phyloP scores from a whole-genome alignment of 2,797 vertebrate species.

The Allochrocebus solatus region DNA sequence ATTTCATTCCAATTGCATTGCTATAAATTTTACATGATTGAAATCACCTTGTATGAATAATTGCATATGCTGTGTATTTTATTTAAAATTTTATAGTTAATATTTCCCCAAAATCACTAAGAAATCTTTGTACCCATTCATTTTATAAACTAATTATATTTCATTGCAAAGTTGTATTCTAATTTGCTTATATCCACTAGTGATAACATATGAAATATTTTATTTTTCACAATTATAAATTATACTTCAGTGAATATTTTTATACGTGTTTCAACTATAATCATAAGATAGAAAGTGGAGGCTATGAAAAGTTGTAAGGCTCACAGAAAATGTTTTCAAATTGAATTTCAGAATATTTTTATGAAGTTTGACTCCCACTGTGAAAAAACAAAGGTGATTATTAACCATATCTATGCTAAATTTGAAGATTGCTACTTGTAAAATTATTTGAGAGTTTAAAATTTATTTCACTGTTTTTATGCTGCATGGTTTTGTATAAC shows the following conservation, averaged over 20 bases:
- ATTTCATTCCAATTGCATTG: not conserved
- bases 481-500: not conserved
- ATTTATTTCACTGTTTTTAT: not conserved
- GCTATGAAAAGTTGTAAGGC: not conserved
- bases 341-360: not conserved
- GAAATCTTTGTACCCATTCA: not conserved
- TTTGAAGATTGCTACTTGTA: not conserved
- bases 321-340: conserved; percentile 4
- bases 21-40: not conserved
- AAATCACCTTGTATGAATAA: not conserved
- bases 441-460: not conserved
- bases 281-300: not conserved
- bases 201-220: not conserved
- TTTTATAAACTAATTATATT: not conserved
- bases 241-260: not conserved
- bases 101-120: not conserved
- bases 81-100: not conserved
- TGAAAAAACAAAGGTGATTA: not conserved
- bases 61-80: not conserved
- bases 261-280: not conserved
- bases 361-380: not conserved
- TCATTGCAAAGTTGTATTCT: not conserved
- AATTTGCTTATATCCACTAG: not conserved
- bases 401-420: not conserved
- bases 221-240: not conserved